A percentile compares a stretch with the other conserved stretches of the same genome.
Conservation (phyloP, 2,797 vertebrate species). For the Melanotaenia trifasciata region DNA sequence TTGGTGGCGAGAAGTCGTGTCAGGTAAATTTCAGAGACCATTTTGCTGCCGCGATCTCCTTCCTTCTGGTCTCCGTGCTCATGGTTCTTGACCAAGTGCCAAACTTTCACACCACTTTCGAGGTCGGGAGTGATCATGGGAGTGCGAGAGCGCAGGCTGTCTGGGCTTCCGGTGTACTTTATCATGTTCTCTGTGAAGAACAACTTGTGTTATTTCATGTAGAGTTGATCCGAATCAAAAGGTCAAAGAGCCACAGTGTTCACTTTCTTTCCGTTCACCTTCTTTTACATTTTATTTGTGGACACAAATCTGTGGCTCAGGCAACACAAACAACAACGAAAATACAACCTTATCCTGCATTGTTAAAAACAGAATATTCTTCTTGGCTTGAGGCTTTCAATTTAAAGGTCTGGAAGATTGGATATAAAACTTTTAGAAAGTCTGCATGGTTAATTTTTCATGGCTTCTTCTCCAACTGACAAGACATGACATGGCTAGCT, state of each 20-base stretch:
- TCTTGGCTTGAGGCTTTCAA: slow-evolving; percentile 37
- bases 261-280: neutral
- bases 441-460: slow-evolving; percentile 78
- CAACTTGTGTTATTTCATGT: slow-evolving; percentile 16
- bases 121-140: slow-evolving; percentile 98
- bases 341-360: slow-evolving; percentile 14
- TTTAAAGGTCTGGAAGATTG: slow-evolving; percentile 65
- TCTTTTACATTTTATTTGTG: neutral
- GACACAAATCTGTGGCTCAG: neutral
- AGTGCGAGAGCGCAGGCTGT: slow-evolving; percentile 95
- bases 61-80: slow-evolving; percentile 98
- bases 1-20: slow-evolving; percentile 96
- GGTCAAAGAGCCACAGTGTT: neutral
- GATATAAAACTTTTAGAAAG: slow-evolving; percentile 80
- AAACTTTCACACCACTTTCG: slow-evolving; percentile 96
- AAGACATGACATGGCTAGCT: slow-evolving; percentile 39
- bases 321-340: slow-evolving; percentile 8
- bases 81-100: slow-evolving; percentile 99
- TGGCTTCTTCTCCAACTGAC: slow-evolving; percentile 57
- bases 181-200: slow-evolving; percentile 94
- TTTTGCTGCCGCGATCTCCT: slow-evolving; percentile 97
- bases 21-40: slow-evolving; percentile 99
- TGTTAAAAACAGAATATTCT: slow-evolving; percentile 15
- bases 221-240: neutral
- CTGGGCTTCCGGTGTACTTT: slow-evolving; percentile 96